Percentiles rank a stretch among this genome's conserved stretches.
Evolutionary conservation across 1,140 invertebrate species (phyloP).

Genomic region (Hylyphantes graminicola): DNA sequence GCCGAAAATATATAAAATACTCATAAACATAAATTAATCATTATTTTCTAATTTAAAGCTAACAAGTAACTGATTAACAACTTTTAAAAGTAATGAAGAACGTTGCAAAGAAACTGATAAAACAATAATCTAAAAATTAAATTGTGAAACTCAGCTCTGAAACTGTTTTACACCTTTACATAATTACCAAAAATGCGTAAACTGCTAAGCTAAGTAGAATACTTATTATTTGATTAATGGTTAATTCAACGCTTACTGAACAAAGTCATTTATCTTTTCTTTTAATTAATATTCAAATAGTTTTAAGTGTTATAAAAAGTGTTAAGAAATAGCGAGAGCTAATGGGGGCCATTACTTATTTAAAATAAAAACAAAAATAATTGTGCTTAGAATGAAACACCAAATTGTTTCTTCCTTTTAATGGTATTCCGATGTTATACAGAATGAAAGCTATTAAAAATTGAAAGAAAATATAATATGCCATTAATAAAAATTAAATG

Average conservation of each 20-base stretch:
- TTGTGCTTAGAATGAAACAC: background rate
- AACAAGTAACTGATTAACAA: no score
- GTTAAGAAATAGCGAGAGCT: conserved; percentile 1
- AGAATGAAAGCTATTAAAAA: background rate
- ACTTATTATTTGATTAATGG: conserved; percentile 7
- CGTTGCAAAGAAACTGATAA: no score
- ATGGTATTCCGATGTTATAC: conserved; percentile 37
- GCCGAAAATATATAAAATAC: no score
- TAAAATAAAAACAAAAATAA: conserved; percentile 9
- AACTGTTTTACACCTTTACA: conserved; percentile 32
- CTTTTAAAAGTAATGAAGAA: no score
- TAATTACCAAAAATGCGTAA: conserved; percentile 8
- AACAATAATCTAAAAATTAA: no score
- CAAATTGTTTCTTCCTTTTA: conserved; percentile 30
- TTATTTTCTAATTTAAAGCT: no score
- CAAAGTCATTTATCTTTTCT: conserved; percentile 11
- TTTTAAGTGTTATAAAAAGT: background rate
- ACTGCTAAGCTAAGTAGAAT: conserved; percentile 5
- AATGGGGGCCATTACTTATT: conserved; percentile 21
- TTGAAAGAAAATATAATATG: background rate
- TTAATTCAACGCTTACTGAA: conserved; percentile 4
- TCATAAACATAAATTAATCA: no score
- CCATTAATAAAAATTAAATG: conserved; percentile 22
- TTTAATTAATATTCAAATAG: conserved; percentile 39
- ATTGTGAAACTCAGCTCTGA: background rate